Conservation (phyloP, 1,140 invertebrate genomes). For the Caenorhabditis remanei region DNA sequence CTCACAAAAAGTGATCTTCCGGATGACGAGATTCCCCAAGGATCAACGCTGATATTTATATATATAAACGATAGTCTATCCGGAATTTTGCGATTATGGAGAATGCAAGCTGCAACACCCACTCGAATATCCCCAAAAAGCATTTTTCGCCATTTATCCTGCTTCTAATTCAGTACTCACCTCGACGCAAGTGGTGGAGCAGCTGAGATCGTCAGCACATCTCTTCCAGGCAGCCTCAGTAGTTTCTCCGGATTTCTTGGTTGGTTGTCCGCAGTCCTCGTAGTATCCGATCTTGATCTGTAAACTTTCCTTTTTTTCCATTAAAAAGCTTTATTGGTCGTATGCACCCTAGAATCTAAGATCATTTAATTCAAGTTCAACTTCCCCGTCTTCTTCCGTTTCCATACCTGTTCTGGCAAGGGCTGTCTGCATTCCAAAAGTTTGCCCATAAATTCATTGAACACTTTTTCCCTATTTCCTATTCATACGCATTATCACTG, state of each 20-base stretch:
- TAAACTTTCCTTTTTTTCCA: constrained; percentile 51
- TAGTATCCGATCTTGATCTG: constrained; percentile 76
- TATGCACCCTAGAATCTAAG: constrained; percentile 7
- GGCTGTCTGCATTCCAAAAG: constrained; percentile 11
- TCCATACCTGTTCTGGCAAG: not conserved
- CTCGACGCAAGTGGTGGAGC: constrained; percentile 55
- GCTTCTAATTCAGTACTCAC: not conserved
- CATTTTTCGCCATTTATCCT: not conserved
- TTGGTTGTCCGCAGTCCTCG: constrained; percentile 73
- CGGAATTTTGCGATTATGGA: constrained; percentile 7
- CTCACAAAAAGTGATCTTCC: constrained; percentile 3
- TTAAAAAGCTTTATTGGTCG: too few species aligned
- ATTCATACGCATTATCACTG: not conserved
- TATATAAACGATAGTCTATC: not conserved
- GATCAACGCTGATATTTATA: not conserved
- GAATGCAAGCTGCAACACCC: not conserved
- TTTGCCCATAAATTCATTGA: not conserved
- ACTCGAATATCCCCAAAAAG: not conserved
- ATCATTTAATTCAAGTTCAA: not conserved
- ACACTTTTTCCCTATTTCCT: not conserved
- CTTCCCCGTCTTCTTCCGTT: not conserved
- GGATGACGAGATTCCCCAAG: constrained; percentile 24
- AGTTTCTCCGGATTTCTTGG: constrained; percentile 28
- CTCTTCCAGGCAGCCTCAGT: constrained; percentile 59
- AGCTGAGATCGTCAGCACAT: constrained; percentile 60